A percentile compares a stretch with the other conserved stretches of the same genome.
Conservation (phyloP, 1,140 invertebrate species). For the Aphelenchoides fujianensis region DNA sequence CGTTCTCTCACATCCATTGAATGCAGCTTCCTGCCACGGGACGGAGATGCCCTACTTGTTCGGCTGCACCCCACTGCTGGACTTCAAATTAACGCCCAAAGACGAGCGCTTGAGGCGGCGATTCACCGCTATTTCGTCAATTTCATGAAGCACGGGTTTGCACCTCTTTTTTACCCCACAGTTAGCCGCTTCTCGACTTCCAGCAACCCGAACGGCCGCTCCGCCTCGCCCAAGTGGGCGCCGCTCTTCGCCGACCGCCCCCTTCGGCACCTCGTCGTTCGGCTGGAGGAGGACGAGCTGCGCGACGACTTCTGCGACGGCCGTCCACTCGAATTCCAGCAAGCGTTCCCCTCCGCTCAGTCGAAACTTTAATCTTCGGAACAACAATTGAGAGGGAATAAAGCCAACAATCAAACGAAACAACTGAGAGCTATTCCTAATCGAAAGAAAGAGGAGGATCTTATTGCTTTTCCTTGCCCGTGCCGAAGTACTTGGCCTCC, state of each 20-base stretch:
- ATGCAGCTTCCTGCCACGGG: neutral
- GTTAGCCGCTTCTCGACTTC: neutral
- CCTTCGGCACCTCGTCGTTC: neutral
- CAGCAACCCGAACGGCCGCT: neutral
- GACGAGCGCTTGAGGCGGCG: neutral
- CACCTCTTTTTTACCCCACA: neutral
- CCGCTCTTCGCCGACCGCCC: neutral
- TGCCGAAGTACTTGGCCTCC: constrained; percentile 19
- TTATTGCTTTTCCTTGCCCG: constrained; percentile 16
- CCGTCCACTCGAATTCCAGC: neutral
- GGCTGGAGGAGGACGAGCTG: neutral
- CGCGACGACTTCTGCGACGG: neutral
- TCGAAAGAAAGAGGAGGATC: neutral
- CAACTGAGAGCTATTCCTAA: neutral
- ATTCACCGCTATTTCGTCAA: neutral
- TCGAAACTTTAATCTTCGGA: constrained; percentile 2
- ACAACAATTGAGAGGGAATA: neutral
- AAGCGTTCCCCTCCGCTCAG: neutral
- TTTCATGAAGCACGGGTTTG: neutral
- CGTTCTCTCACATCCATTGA: neutral
- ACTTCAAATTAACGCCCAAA: neutral
- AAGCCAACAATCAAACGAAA: constrained; percentile 4
- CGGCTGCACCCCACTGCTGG: neutral
- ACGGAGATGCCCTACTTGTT: constrained; percentile 7
- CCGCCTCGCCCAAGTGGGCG: neutral